Conservation (phyloP, 2,888 invertebrate species). For the Pachydiplax longipennis region DNA sequence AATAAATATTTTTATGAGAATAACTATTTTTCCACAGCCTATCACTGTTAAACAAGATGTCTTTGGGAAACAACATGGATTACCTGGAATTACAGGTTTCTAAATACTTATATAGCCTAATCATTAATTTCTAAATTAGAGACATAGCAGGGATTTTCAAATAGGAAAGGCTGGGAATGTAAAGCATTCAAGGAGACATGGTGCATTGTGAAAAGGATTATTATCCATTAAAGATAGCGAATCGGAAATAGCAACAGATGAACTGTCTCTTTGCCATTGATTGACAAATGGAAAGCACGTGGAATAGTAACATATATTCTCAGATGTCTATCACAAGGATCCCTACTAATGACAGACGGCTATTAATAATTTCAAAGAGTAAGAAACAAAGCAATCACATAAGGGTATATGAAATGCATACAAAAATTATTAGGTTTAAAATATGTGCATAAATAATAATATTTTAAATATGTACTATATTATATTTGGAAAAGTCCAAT, state of each 20-base stretch:
- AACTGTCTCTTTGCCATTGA: not conserved
- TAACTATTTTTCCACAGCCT: no score
- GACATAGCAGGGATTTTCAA: not conserved
- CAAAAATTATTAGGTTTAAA: not conserved
- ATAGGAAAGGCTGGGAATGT: not conserved
- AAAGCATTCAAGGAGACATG: not conserved
- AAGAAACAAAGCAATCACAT: not conserved
- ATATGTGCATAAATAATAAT: slow-evolving; percentile 26
- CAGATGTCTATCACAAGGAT: not conserved
- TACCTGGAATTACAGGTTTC: not conserved
- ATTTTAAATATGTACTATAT: slow-evolving; percentile 32
- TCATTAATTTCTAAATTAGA: not conserved
- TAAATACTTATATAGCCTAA: not conserved
- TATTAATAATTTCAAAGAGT: not conserved
- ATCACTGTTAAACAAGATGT: no score
- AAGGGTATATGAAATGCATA: not conserved
- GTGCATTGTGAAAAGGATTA: not conserved
- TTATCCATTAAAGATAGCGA: not conserved
- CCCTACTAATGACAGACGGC: not conserved
- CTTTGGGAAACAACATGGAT: not conserved
- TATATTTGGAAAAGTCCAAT: slow-evolving; percentile 39
- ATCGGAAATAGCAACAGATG: not conserved
- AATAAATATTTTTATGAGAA: no score
- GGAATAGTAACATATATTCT: not conserved
- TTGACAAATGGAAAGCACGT: not conserved